Percentiles rank a stretch among this genome's conserved stretches.
These are phyloP conservation scores for Caenorhabditis sp. DNA, from an alignment of 2,888 invertebrate species.

Conservation along the genomic window DNA sequence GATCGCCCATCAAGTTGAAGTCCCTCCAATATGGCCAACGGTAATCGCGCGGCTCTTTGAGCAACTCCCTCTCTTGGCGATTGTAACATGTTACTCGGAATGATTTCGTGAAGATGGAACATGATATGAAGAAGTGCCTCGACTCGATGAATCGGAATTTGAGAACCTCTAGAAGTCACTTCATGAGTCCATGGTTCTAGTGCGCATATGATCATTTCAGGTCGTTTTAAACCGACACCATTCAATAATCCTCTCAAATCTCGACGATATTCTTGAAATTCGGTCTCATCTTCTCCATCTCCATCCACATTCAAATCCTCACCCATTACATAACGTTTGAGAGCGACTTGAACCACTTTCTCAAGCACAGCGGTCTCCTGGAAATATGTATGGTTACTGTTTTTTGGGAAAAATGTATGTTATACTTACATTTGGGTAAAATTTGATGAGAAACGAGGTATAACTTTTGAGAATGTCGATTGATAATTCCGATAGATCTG, in stretches of 20 bases:
- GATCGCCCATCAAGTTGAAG: conserved; percentile 46
- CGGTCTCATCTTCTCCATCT: conserved; percentile 57
- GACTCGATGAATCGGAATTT: conserved; percentile 30
- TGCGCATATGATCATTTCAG: conserved; percentile 47
- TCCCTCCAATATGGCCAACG: conserved; percentile 34
- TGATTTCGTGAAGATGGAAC: conserved; percentile 52
- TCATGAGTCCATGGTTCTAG: conserved; percentile 42
- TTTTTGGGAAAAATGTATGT: too few relatives aligned
- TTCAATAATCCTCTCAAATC: conserved; percentile 48
- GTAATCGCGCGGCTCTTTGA: conserved; percentile 44
- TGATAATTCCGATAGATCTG: conserved; percentile 41
- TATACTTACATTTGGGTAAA: conserved; percentile 18
- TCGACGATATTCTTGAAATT: conserved; percentile 55
- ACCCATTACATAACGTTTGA: conserved; percentile 43
- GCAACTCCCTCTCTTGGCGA: conserved; percentile 43
- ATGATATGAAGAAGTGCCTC: conserved; percentile 52
- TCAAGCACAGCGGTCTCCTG: conserved; percentile 30
- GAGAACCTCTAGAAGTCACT: conserved; percentile 23
- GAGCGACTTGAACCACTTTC: conserved; percentile 34
- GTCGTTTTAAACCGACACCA: conserved; percentile 46
- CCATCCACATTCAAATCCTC: conserved; percentile 53
- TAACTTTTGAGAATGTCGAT: conserved; percentile 43
- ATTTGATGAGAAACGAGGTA: conserved; percentile 27
- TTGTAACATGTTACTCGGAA: conserved; percentile 52
- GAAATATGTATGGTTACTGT: conserved; percentile 2